Percentiles rank a stretch among this genome's conserved stretches.
Conservation (phyloP, 1,140 invertebrate species). For the Drosophila ananassae region DNA sequence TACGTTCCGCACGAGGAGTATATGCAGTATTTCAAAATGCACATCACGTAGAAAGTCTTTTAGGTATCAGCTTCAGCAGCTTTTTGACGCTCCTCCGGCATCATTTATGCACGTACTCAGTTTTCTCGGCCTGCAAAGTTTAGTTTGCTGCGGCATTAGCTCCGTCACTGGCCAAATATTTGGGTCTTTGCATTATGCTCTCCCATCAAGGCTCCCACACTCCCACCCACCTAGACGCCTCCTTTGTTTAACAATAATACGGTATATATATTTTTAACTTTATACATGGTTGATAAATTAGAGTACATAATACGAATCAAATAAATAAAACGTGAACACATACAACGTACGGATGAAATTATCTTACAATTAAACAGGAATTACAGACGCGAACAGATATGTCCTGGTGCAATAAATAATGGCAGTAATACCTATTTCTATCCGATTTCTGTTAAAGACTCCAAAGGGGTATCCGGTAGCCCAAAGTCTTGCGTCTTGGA, state of each 20-base stretch:
- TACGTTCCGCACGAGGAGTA: slow-evolving; percentile 8
- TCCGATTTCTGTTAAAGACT: slow-evolving; percentile 14
- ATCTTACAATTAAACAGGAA: slow-evolving; percentile 30
- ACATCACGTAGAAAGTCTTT: slow-evolving; percentile 36
- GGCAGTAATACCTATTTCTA: slow-evolving; percentile 23
- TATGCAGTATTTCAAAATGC: slow-evolving; percentile 23
- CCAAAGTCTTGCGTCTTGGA: slow-evolving; percentile 21
- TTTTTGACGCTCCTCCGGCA: slow-evolving; percentile 17
- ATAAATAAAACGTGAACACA: slow-evolving; percentile 45
- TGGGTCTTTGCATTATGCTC: neutral
- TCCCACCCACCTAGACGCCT: neutral
- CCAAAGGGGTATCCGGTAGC: neutral
- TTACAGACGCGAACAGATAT: slow-evolving; percentile 15
- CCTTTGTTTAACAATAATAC: slow-evolving; percentile 27
- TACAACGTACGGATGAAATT: slow-evolving; percentile 2
- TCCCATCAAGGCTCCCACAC: neutral
- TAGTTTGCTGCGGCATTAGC: slow-evolving; percentile 13
- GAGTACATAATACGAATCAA: slow-evolving; percentile 37
- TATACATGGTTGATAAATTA: slow-evolving; percentile 36
- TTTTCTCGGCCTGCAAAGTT: slow-evolving; percentile 25
- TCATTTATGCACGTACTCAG: slow-evolving; percentile 45
- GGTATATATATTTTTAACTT: slow-evolving; percentile 18
- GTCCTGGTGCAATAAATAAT: slow-evolving; percentile 8
- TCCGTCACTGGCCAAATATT: slow-evolving; percentile 19
- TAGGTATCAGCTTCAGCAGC: slow-evolving; percentile 30